Conservation (phyloP, 2,113 vertebrate genomes). For the Amphiprion percula region DNA sequence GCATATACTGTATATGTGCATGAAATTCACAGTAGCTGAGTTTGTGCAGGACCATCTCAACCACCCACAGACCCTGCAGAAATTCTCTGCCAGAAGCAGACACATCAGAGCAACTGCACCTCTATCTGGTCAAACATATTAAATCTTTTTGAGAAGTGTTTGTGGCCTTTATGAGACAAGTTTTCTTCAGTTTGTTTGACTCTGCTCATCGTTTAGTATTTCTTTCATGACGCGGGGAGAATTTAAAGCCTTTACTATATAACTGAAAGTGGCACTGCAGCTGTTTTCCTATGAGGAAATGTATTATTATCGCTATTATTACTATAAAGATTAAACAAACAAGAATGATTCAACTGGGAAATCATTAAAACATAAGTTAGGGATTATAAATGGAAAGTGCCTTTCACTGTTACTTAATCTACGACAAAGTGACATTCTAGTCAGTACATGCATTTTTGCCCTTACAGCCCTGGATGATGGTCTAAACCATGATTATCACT, state of each 20-base stretch:
- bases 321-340: not conserved
- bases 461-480: conserved; percentile 2
- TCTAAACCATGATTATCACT: conserved; percentile 43
- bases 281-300: not conserved
- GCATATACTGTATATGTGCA: not conserved
- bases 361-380: not conserved
- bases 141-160: not conserved
- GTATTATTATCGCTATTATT: not conserved
- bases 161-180: not conserved
- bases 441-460: conserved; percentile 13
- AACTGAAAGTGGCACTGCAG: not conserved
- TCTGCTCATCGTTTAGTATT: not conserved
- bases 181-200: not conserved
- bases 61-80: conserved; percentile 8
- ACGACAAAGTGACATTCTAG: conserved; percentile 23
- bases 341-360: not conserved
- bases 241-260: not conserved
- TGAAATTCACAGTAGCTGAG: not conserved
- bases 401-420: conserved; percentile 24
- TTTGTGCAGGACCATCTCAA: not conserved
- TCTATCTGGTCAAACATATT: not conserved
- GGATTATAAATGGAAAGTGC: not conserved
- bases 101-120: not conserved
- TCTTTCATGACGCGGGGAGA: not conserved
- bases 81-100: not conserved